Evolutionary conservation across 2,113 vertebrate species (phyloP).

Genomic region (Micronycteris hirsuta): DNA sequence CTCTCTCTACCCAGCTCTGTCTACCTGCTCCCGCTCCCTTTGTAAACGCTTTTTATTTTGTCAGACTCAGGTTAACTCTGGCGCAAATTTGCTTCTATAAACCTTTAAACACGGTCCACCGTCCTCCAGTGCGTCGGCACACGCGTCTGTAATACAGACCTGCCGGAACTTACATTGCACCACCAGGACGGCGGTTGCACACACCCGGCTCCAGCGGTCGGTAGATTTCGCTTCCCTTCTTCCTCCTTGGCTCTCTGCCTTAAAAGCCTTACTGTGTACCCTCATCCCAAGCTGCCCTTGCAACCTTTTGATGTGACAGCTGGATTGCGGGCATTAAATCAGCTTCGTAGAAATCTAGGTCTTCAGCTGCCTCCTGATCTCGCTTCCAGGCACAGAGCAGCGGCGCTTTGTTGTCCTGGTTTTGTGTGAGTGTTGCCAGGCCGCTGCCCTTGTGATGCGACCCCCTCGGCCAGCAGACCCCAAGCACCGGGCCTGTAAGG

Average conservation of each 20-base stretch:
- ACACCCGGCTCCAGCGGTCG: background rate
- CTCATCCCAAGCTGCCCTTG: background rate
- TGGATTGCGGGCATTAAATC: background rate
- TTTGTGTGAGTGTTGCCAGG: background rate
- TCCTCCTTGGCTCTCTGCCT: background rate
- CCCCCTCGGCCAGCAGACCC: background rate
- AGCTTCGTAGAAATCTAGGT: background rate
- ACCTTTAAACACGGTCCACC: fast-evolving
- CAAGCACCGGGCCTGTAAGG: fast-evolving
- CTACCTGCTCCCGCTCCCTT: background rate
- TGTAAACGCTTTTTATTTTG: background rate
- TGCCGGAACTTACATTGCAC: background rate
- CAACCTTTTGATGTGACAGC: background rate
- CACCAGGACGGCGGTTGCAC: fast-evolving
- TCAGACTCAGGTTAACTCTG: background rate
- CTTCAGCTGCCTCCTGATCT: background rate
- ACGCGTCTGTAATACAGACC: fast-evolving
- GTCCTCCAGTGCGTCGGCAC: fast-evolving
- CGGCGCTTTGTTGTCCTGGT: background rate
- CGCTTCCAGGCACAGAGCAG: background rate
- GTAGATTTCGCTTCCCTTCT: background rate
- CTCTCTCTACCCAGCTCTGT: background rate
- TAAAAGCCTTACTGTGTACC: background rate
- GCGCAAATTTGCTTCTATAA: background rate
- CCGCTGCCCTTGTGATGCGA: background rate